Evolutionary conservation across 2,797 vertebrate species (phyloP).

Genomic region (Fistularia tabacaria): DNA sequence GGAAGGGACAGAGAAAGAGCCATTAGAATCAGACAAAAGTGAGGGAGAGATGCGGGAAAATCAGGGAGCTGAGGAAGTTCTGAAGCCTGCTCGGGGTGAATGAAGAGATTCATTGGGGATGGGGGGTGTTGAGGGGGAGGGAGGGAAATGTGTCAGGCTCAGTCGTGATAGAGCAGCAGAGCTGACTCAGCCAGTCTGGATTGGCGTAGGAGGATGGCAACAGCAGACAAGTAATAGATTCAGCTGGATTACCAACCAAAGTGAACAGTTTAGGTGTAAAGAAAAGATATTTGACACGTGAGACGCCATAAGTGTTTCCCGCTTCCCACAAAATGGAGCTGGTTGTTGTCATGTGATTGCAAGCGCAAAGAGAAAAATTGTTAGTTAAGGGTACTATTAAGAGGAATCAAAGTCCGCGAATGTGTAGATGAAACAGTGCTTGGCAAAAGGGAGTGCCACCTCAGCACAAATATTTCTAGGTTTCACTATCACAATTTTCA

Average conservation of each 20-base stretch:
- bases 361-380: too few relatives aligned
- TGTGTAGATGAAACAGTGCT: too few relatives aligned
- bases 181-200: conserved; percentile 67
- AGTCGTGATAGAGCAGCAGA: conserved; percentile 60
- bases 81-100: conserved; percentile 29
- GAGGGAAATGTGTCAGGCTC: conserved; percentile 50
- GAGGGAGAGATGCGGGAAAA: neutral
- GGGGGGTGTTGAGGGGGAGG: neutral
- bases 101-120: conserved; percentile 33
- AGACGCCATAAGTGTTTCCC: too few relatives aligned
- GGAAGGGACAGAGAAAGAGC: conserved; percentile 6
- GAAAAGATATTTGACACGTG: too few relatives aligned
- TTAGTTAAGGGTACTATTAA: too few relatives aligned
- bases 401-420: too few relatives aligned
- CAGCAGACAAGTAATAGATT: conserved; percentile 33
- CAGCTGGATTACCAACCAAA: conserved; percentile 10
- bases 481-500: too few relatives aligned
- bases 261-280: conserved; percentile 8
- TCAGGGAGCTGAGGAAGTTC: conserved; percentile 28
- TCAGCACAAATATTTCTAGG: too few relatives aligned
- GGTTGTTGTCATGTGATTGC: too few relatives aligned
- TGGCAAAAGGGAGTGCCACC: too few relatives aligned
- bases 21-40: conserved; percentile 11
- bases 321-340: too few relatives aligned
- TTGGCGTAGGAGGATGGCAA: conserved; percentile 53